phyloP scores from a whole-genome alignment of 1,140 invertebrate genomes.

The Platorchestia sp. region DNA sequence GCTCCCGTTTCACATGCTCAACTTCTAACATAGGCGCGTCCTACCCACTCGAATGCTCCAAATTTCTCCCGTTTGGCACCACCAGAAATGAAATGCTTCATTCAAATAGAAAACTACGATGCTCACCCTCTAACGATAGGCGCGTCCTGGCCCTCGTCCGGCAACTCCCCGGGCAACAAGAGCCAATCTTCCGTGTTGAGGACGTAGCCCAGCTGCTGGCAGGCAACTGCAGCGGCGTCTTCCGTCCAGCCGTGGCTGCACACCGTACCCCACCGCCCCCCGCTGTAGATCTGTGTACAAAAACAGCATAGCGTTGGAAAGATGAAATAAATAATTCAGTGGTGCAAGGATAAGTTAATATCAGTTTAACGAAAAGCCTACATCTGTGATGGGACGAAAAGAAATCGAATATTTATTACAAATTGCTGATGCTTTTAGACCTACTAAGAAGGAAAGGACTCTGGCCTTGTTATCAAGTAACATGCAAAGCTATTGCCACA shows the following conservation, averaged over 20 bases:
- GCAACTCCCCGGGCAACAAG: conserved; percentile 84
- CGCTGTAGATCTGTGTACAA: conserved; percentile 67
- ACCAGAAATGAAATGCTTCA: neutral
- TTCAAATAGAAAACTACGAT: neutral
- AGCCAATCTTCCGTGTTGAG: conserved; percentile 94
- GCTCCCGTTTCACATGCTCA: no score
- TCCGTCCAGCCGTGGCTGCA: conserved; percentile 97
- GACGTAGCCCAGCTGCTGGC: conserved; percentile 93
- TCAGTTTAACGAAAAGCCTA: conserved; percentile 56
- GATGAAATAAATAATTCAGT: neutral
- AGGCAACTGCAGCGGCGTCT: conserved; percentile 91
- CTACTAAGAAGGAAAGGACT: no score
- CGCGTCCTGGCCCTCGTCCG: conserved; percentile 82
- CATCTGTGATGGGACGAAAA: no score
- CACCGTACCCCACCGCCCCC: conserved; percentile 94
- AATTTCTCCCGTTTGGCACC: no score
- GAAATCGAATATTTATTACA: no score
- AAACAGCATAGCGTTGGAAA: neutral
- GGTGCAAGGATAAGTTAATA: neutral
- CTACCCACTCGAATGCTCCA: no score
- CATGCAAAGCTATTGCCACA: no score
- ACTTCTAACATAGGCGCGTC: no score
- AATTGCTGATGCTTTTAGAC: no score
- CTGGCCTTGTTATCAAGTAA: no score
- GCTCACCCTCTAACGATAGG: conserved; percentile 79